Evolutionary conservation across 2,113 vertebrate genomes (phyloP), one percentile per base, ranked within the genome.

Genomic region (Numida meleagris): DNA sequence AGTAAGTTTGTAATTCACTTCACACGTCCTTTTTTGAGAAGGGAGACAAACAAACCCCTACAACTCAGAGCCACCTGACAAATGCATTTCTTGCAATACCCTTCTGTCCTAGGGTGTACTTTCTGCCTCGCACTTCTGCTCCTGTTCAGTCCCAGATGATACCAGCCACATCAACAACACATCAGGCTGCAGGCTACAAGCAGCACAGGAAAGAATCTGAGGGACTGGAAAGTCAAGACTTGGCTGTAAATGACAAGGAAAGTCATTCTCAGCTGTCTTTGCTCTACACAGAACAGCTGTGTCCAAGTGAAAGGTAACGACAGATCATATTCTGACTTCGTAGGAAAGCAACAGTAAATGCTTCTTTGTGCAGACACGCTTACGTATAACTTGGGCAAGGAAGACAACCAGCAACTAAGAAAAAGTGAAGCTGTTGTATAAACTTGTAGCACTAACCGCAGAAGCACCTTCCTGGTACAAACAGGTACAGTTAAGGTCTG

Each of bases 281-380:
- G n/a, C 72, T 91, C 65, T 75, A 36, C 83, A 90, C 68, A 95
- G 55, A 80, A 62, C 71, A 65, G 42, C 33, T 0, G 0, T 73
- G 59, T 85, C 59, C 82, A 77, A 77, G 38, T 12, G 61, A 75
- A 91, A 93, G 48, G 88, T 86, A 75, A 40, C 3, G 46, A 78
- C 61, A 83, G 68, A 74, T 75, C 9, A 59, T 86, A 71, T 94
- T 90, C 36, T 83, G 55, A 86, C 65, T 71, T 86, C 85, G 51
- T 38, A 61, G 76, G 80, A 94, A 88, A 81, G 82, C 46, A 83
- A 61, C 57, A 94, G 55, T 88, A 90, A 96, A 95, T 40, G 80
- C 76, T 88, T 71, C 94, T 94, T 88, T 94, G 88, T 90, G 79
- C 38, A 71, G 53, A 68, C 78, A 89, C 68, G 78, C 23, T 0